A percentile compares a stretch with the other conserved stretches of the same genome.
These are phyloP conservation scores for Serinus canaria DNA, from an alignment of 2,113 vertebrate genomes.

Conservation along the genomic window DNA sequence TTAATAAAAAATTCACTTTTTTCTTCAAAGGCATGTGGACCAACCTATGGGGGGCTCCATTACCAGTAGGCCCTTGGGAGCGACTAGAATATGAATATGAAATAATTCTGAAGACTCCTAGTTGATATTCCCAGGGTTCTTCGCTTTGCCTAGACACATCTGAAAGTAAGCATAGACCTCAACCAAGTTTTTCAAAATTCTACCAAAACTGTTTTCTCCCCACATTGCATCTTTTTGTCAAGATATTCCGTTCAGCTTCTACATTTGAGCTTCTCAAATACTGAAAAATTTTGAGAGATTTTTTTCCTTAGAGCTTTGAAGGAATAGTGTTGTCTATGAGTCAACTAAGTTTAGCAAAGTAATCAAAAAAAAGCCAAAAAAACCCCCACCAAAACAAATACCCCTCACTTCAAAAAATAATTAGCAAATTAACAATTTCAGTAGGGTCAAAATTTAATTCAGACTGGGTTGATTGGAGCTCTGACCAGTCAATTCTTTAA, in stretches of 20 bases:
- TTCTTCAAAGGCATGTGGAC: conserved; percentile 27
- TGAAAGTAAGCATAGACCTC: background rate
- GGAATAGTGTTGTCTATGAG: background rate
- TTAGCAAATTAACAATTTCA: background rate
- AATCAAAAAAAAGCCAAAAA: background rate
- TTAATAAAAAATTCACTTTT: conserved; percentile 61
- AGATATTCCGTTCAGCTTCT: background rate
- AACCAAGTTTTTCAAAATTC: background rate
- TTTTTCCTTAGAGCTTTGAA: background rate
- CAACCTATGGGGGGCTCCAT: background rate
- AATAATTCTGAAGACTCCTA: background rate
- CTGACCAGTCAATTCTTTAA: background rate
- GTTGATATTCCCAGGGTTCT: background rate
- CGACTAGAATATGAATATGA: background rate
- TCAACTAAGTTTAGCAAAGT: background rate
- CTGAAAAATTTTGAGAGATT: background rate
- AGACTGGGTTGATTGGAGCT: background rate
- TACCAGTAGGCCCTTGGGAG: background rate
- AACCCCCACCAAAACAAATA: background rate
- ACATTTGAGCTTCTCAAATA: background rate
- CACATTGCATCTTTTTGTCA: background rate
- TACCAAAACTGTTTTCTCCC: background rate
- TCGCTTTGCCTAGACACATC: background rate
- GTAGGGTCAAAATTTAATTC: background rate
- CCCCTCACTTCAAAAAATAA: background rate